Evolutionary conservation across 2,797 vertebrate genomes (phyloP).

Genomic region (Cuniculus paca): DNA sequence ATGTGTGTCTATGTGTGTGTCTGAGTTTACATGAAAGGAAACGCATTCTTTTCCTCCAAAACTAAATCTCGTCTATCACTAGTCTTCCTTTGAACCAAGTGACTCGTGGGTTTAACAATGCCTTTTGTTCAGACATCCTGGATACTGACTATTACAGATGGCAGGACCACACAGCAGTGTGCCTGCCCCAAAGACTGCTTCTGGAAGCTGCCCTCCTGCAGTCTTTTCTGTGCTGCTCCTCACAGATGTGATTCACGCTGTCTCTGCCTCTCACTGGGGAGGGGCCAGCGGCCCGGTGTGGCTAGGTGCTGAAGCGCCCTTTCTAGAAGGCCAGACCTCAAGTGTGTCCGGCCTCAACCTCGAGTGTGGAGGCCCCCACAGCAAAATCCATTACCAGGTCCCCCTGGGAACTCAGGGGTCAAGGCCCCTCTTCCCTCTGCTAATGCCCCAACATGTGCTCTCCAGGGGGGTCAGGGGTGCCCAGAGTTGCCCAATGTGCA

Average conservation of each 20-base stretch:
- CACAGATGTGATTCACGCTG: neutral
- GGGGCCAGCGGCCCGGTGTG: neutral
- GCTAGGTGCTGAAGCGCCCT: neutral
- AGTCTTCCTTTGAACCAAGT: conserved; percentile 3
- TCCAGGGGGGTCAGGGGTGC: neutral
- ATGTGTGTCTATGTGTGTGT: no score
- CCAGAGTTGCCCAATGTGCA: neutral
- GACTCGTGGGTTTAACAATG: neutral
- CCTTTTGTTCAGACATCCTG: neutral
- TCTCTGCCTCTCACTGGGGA: neutral
- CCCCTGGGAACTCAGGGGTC: neutral
- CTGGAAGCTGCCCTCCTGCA: neutral
- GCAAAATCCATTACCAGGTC: neutral
- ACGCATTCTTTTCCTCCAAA: conserved; percentile 46
- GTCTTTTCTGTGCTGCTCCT: neutral
- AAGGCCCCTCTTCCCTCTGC: neutral
- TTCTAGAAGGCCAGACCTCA: neutral
- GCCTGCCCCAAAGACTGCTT: neutral
- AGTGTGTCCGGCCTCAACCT: neutral
- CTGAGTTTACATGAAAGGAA: neutral
- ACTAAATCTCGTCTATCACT: neutral
- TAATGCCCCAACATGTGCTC: accelerated
- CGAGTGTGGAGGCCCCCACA: neutral
- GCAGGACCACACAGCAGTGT: no score
- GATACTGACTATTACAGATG: neutral